phyloP scores from a whole-genome alignment of 2,113 vertebrate genomes.

The Burhinus bistriatus region DNA sequence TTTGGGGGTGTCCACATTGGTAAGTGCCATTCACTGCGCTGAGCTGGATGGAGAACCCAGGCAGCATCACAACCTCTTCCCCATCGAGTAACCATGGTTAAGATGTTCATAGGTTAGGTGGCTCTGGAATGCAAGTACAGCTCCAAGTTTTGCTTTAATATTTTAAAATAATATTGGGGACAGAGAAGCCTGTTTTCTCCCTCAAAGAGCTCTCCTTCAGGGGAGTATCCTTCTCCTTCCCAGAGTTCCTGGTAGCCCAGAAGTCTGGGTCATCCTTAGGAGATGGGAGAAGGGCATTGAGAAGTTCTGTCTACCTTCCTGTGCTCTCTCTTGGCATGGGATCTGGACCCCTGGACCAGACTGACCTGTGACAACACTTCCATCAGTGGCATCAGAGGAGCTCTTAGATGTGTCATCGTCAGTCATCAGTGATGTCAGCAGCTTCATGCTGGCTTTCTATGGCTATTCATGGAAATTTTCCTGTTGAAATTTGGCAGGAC shows the following conservation, averaged over 20 bases:
- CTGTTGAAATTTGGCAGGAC: neutral
- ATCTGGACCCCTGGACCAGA: neutral
- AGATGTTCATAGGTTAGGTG: neutral
- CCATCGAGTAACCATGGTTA: neutral
- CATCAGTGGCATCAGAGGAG: neutral
- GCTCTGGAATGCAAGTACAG: neutral
- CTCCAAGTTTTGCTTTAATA: neutral
- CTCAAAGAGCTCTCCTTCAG: neutral
- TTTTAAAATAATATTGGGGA: neutral
- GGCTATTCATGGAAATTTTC: neutral
- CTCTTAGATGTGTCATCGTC: neutral
- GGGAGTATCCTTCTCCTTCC: neutral
- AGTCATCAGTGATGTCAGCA: neutral
- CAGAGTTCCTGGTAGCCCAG: neutral
- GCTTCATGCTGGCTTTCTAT: neutral
- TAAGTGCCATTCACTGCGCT: neutral
- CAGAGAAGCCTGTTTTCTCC: neutral
- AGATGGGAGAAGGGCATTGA: neutral
- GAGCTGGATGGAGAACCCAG: neutral
- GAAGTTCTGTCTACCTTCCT: neutral
- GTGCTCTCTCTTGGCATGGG: neutral
- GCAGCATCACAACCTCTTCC: neutral
- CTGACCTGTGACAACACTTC: neutral
- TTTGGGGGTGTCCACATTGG: neutral
- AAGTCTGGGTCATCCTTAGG: neutral